Percentiles rank a stretch among this genome's conserved stretches.
These are phyloP conservation scores for Botia almorhae DNA, from an alignment of 2,797 vertebrate genomes.

Conservation along the genomic window DNA sequence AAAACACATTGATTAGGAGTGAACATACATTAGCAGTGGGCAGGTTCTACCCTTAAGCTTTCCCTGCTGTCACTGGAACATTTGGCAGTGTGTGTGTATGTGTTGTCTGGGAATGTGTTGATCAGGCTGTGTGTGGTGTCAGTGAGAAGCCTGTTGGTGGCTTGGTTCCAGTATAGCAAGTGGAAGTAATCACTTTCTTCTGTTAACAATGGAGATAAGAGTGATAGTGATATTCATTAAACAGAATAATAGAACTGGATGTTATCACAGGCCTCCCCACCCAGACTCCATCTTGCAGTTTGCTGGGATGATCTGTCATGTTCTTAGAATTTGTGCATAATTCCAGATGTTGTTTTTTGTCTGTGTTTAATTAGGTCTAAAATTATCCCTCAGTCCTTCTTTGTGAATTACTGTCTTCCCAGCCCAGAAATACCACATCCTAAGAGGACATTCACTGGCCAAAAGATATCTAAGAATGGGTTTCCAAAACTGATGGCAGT, in stretches of 20 bases:
- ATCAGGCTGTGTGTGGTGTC: slow-evolving; percentile 21
- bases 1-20: background rate
- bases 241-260: slow-evolving; percentile 32
- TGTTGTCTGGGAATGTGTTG: slow-evolving; percentile 27
- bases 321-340: background rate
- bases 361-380: slow-evolving; percentile 30
- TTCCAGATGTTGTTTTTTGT: background rate
- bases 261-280: slow-evolving; percentile 31
- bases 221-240: slow-evolving; percentile 43
- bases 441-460: background rate
- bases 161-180: background rate
- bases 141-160: slow-evolving; percentile 6
- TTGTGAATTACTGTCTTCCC: background rate
- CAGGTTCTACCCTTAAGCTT: slow-evolving; percentile 27
- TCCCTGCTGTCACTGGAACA: background rate
- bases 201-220: slow-evolving; percentile 2
- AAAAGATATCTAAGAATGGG: slow-evolving; percentile 17
- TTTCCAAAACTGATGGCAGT: slow-evolving; percentile 1
- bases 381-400: background rate
- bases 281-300: background rate
- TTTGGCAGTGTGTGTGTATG: background rate
- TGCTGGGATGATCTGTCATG: background rate
- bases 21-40: slow-evolving; percentile 20
- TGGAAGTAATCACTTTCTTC: slow-evolving; percentile 41
- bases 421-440: background rate